Evolutionary conservation across 1,140 invertebrate species (phyloP).

Genomic region (Bicyclus anynana): DNA sequence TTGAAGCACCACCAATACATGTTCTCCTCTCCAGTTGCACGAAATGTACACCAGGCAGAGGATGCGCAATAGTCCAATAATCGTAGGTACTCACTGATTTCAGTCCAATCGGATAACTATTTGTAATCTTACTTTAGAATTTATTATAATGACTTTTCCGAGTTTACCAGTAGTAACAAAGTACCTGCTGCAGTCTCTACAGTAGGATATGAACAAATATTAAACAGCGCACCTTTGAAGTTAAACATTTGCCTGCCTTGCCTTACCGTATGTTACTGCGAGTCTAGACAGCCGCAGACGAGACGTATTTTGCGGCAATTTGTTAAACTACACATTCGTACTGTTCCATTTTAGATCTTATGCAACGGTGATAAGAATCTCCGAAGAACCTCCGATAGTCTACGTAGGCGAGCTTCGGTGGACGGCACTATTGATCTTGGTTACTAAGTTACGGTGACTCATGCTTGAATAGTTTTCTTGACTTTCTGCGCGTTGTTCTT

Average conservation of each 20-base stretch:
- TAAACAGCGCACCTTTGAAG: conserved; percentile 2
- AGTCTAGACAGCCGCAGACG: conserved; percentile 16
- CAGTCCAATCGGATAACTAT: too few species aligned
- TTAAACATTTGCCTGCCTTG: conserved; percentile 9
- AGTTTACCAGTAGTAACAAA: background rate
- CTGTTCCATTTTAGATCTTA: conserved; percentile 3
- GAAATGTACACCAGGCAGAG: too few species aligned
- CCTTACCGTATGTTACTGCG: conserved; percentile 9
- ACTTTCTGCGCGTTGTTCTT: background rate
- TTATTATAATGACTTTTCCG: background rate
- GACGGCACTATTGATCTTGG: conserved; percentile 14
- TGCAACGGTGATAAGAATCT: background rate
- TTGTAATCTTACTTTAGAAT: too few species aligned
- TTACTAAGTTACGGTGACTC: conserved; percentile 21
- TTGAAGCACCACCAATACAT: too few species aligned
- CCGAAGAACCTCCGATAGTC: background rate
- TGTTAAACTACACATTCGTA: background rate
- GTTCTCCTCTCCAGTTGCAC: too few species aligned
- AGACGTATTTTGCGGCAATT: background rate
- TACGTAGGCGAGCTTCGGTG: background rate
- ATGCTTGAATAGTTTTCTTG: background rate
- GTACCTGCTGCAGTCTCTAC: background rate
- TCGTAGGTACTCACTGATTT: too few species aligned
- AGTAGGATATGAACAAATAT: conserved; percentile 5
- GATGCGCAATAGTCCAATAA: too few species aligned